These are phyloP conservation scores for Euwallacea fornicatus DNA, from an alignment of 1,140 invertebrate genomes.

Conservation along the genomic window DNA sequence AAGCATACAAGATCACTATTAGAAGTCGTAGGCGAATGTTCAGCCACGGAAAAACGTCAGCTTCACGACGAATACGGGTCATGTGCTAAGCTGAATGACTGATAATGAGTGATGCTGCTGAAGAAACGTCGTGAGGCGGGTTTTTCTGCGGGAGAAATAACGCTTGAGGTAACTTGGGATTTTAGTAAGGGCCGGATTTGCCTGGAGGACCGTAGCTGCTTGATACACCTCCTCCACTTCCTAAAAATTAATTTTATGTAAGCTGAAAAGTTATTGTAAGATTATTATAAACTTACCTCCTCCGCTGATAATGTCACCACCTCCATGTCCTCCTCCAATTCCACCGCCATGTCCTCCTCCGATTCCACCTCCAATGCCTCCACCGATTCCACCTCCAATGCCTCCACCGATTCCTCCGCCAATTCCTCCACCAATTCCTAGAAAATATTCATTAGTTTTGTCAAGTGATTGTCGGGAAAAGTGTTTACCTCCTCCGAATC, in stretches of 20 bases:
- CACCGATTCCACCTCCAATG: slow-evolving; percentile 38
- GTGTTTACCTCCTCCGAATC: slow-evolving; percentile 34
- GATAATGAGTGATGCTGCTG: slow-evolving; percentile 28
- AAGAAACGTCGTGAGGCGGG: slow-evolving; percentile 6
- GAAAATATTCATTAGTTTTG: too few relatives aligned
- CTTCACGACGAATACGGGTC: slow-evolving; percentile 23
- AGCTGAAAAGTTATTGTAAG: slow-evolving; percentile 4
- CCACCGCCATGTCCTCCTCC: slow-evolving; percentile 39
- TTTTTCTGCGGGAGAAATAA: not conserved
- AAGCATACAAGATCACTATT: slow-evolving; percentile 24
- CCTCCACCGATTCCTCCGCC: slow-evolving; percentile 41
- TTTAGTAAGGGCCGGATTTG: slow-evolving; percentile 49
- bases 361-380: slow-evolving; percentile 39
- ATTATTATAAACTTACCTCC: slow-evolving; percentile 30
- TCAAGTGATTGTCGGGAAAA: not conserved
- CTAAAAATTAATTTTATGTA: slow-evolving; percentile 17
- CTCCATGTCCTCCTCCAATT: slow-evolving; percentile 36
- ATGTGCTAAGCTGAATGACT: slow-evolving; percentile 18
- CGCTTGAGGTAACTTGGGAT: slow-evolving; percentile 20
- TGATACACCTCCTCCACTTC: slow-evolving; percentile 44
- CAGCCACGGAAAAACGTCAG: slow-evolving; percentile 10
- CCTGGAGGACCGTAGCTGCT: slow-evolving; percentile 48
- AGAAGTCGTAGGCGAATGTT: slow-evolving; percentile 10
- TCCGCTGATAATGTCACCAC: slow-evolving; percentile 38
- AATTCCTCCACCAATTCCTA: too few relatives aligned